These are phyloP conservation scores for Lophius americanus DNA, from an alignment of 2,797 vertebrate genomes.

Conservation along the genomic window DNA sequence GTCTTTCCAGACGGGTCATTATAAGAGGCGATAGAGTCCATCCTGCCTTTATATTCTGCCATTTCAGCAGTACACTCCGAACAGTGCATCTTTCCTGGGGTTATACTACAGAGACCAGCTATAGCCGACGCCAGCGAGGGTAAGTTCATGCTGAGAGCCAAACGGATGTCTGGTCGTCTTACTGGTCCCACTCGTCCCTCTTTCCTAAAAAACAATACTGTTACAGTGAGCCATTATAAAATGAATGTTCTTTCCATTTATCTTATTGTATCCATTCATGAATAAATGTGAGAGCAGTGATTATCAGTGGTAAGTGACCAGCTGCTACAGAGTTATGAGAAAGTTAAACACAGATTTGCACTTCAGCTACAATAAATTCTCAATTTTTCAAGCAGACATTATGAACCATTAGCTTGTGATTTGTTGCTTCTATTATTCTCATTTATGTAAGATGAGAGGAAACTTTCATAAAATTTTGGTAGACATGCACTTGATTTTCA, in stretches of 20 bases:
- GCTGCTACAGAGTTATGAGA: not conserved
- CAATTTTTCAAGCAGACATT: too few relatives aligned
- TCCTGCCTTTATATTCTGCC: constrained; percentile 59
- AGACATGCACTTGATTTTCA: too few relatives aligned
- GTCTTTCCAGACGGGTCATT: constrained; percentile 63
- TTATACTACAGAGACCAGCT: constrained; percentile 42
- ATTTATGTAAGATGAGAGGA: too few relatives aligned
- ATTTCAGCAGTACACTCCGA: constrained; percentile 59
- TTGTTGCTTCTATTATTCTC: too few relatives aligned
- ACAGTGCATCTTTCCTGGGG: constrained; percentile 41
- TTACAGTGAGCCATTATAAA: not conserved
- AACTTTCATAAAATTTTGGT: too few relatives aligned
- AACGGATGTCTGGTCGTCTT: constrained; percentile 3
- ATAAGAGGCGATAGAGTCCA: constrained; percentile 62
- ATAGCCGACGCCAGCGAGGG: constrained; percentile 15
- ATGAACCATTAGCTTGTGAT: too few relatives aligned
- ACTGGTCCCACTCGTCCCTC: not conserved
- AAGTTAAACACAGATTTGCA: too few relatives aligned
- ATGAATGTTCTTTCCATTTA: not conserved
- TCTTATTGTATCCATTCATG: not conserved
- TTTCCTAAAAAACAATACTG: not conserved
- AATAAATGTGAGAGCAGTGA: not conserved
- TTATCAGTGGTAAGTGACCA: not conserved
- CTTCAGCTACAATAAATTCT: too few relatives aligned
- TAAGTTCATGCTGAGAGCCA: constrained; percentile 22